phyloP scores from a whole-genome alignment of 2,113 vertebrate genomes.

The Psophia crepitans region DNA sequence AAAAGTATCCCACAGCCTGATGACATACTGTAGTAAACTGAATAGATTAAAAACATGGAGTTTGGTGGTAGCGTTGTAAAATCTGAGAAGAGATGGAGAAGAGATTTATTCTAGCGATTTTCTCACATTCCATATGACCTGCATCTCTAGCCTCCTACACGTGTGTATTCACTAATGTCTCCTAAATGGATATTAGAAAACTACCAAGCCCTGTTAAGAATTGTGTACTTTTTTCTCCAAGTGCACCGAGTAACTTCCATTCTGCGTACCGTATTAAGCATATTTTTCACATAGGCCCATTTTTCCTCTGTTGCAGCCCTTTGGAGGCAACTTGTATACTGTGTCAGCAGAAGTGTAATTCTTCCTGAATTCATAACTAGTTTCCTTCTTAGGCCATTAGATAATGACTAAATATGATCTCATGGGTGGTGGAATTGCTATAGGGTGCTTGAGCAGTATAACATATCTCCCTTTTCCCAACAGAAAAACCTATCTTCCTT shows the following conservation, averaged over 20 bases:
- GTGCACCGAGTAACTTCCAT: not conserved
- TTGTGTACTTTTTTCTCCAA: not conserved
- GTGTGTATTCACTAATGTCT: not conserved
- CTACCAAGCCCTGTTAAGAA: not conserved
- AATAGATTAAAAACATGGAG: not conserved
- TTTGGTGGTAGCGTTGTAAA: not conserved
- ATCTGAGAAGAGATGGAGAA: not conserved
- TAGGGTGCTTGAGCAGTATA: not conserved
- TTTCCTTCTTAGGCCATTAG: not conserved
- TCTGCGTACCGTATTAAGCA: not conserved
- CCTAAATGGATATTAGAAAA: not conserved
- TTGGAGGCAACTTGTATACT: not conserved
- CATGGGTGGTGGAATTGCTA: not conserved
- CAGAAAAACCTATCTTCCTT: not conserved
- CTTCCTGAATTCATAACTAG: not conserved
- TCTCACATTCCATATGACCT: not conserved
- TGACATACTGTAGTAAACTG: not conserved
- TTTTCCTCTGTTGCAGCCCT: not conserved
- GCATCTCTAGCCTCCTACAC: not conserved
- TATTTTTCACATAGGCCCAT: not conserved
- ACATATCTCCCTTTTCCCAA: not conserved
- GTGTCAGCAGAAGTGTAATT: not conserved
- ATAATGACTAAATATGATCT: not conserved
- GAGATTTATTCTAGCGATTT: not conserved
- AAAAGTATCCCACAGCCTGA: not conserved